A percentile compares a stretch with the other conserved stretches of the same genome.
Evolutionary conservation across 2,113 vertebrate species (phyloP).

Genomic region (Montifringilla adamsi): DNA sequence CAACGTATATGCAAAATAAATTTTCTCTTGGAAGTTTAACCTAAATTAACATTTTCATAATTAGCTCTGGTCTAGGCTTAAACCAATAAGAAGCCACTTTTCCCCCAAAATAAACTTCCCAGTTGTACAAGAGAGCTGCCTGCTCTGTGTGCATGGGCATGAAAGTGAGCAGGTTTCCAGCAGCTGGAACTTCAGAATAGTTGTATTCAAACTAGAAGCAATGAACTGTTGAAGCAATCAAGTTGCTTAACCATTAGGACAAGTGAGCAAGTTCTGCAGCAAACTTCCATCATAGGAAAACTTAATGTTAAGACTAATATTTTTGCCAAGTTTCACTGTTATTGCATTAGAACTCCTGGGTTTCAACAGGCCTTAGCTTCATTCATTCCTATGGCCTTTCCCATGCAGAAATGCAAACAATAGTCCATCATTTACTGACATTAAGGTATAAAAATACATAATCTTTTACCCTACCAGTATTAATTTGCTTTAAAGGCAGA

Average conservation of each 20-base stretch:
- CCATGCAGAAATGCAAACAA: not conserved
- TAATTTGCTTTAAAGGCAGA: not conserved
- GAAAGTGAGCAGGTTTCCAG: not conserved
- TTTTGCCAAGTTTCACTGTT: not conserved
- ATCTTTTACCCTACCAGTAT: not conserved
- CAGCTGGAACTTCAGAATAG: not conserved
- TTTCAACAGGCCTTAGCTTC: not conserved
- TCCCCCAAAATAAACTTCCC: not conserved
- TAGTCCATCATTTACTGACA: not conserved
- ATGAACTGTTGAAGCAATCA: not conserved
- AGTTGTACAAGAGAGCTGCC: not conserved
- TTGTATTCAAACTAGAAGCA: not conserved
- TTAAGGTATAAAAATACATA: not conserved
- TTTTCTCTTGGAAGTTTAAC: not conserved
- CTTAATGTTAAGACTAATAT: not conserved
- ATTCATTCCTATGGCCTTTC: not conserved
- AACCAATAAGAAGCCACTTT: not conserved
- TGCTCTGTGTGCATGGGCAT: not conserved
- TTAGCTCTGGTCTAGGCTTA: not conserved
- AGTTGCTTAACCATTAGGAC: not conserved
- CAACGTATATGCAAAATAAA: fast-evolving
- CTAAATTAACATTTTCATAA: not conserved
- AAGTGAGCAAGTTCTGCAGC: not conserved
- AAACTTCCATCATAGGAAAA: not conserved
- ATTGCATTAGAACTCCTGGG: not conserved